These are phyloP conservation scores for Triplophysa yarkandensis DNA, from an alignment of 2,797 vertebrate genomes.

Conservation along the genomic window DNA sequence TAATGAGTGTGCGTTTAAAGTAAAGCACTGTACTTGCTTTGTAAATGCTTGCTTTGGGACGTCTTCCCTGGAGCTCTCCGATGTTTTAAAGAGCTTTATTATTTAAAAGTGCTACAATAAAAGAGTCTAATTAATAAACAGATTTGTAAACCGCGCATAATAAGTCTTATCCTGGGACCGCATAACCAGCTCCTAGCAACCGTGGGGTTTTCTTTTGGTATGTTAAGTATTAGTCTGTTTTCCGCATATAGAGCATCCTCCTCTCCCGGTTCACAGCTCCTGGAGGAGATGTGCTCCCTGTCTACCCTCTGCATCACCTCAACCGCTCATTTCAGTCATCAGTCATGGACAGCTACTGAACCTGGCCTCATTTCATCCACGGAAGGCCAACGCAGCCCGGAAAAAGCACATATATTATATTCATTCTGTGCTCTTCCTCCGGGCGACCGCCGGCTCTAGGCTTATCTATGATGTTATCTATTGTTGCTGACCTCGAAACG, in stretches of 20 bases:
- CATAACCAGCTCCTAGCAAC: not conserved
- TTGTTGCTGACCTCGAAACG: conserved; percentile 60
- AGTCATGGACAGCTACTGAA: conserved; percentile 26
- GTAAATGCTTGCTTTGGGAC: conserved; percentile 59
- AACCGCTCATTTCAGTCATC: conserved; percentile 38
- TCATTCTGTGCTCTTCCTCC: conserved; percentile 22
- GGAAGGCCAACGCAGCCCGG: not conserved
- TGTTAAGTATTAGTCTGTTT: not conserved
- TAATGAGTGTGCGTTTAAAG: conserved; percentile 71
- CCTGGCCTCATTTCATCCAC: conserved; percentile 30
- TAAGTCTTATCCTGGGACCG: not conserved
- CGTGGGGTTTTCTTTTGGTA: no score
- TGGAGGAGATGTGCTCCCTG: not conserved
- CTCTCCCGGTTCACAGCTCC: not conserved
- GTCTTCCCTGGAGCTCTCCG: conserved; percentile 33
- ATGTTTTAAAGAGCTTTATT: conserved; percentile 28
- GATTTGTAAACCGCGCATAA: not conserved
- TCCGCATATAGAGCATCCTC: not conserved
- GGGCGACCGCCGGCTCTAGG: not conserved
- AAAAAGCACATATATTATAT: conserved; percentile 19
- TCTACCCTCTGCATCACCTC: conserved; percentile 19
- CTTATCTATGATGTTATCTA: conserved; percentile 18
- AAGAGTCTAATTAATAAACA: conserved; percentile 8
- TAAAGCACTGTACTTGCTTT: conserved; percentile 59
- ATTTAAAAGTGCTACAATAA: conserved; percentile 25